A percentile compares a stretch with the other conserved stretches of the same genome.
Evolutionary conservation across 1,140 invertebrate genomes (phyloP).

Genomic region (Temnothorax nylanderi): DNA sequence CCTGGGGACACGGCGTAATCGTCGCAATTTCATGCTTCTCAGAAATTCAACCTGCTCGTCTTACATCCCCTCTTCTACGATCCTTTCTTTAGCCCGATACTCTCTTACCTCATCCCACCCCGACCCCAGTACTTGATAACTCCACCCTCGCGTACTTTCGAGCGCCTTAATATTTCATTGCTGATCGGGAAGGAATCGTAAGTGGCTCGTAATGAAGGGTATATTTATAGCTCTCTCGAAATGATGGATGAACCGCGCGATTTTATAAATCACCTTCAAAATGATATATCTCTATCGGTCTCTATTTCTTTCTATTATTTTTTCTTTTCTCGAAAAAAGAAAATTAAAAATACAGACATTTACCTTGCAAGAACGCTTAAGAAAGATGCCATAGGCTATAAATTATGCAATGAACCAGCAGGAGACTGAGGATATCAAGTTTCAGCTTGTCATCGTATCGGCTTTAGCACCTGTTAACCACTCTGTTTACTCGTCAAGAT

Average conservation of each 20-base stretch:
- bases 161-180: conserved; percentile 44
- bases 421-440: conserved; percentile 67
- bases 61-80: conserved; percentile 7
- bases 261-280: conserved; percentile 1
- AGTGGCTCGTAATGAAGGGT: conserved; percentile 41
- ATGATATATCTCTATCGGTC: not conserved
- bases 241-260: conserved; percentile 32
- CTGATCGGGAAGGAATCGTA: conserved; percentile 43
- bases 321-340: not conserved
- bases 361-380: not conserved
- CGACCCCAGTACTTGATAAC: conserved; percentile 22
- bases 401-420: conserved; percentile 71
- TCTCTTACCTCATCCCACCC: not conserved
- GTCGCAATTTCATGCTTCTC: conserved; percentile 83
- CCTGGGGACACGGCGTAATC: conserved; percentile 80
- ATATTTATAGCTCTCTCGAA: conserved; percentile 29
- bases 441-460: conserved; percentile 71
- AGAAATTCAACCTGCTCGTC: conserved; percentile 75
- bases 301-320: conserved; percentile 15
- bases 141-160: conserved; percentile 17
- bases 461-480: conserved; percentile 63
- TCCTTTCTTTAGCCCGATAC: not conserved
- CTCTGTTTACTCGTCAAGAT: conserved; percentile 61
- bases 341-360: conserved; percentile 9
- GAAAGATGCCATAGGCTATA: conserved; percentile 60